Conservation (phyloP, 2,113 vertebrate species). For the Saccopteryx bilineata region DNA sequence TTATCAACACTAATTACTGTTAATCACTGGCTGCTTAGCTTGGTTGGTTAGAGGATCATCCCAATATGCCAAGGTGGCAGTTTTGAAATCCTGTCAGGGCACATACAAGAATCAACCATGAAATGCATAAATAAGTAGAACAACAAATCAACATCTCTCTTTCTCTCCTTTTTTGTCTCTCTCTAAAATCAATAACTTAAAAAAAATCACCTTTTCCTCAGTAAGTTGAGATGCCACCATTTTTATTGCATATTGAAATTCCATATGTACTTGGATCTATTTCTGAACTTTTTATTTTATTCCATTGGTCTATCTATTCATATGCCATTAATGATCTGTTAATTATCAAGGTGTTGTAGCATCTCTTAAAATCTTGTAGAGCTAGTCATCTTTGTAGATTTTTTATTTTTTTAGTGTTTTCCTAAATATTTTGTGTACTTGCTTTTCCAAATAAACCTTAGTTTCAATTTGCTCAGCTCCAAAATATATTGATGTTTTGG, state of each 20-base stretch:
- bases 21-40: not conserved
- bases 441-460: not conserved
- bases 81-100: too few species aligned
- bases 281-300: slow-evolving; percentile 19
- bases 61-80: too few species aligned
- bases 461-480: not conserved
- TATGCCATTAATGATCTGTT: not conserved
- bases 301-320: not conserved
- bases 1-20: not conserved
- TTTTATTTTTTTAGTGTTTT: not conserved
- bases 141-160: too few species aligned
- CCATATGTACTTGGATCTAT: not conserved
- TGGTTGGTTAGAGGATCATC: too few species aligned
- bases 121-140: too few species aligned
- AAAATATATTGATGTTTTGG: not conserved
- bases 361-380: not conserved
- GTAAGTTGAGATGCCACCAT: not conserved
- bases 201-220: not conserved
- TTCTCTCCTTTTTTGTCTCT: too few species aligned
- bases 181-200: too few species aligned
- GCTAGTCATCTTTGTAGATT: not conserved
- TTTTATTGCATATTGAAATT: not conserved
- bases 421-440: not conserved
- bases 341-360: not conserved
- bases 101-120: too few species aligned